A percentile compares a stretch with the other conserved stretches of the same genome.
Conservation (phyloP, 2,113 vertebrate genomes). For the Glaucidium brasilianum region DNA sequence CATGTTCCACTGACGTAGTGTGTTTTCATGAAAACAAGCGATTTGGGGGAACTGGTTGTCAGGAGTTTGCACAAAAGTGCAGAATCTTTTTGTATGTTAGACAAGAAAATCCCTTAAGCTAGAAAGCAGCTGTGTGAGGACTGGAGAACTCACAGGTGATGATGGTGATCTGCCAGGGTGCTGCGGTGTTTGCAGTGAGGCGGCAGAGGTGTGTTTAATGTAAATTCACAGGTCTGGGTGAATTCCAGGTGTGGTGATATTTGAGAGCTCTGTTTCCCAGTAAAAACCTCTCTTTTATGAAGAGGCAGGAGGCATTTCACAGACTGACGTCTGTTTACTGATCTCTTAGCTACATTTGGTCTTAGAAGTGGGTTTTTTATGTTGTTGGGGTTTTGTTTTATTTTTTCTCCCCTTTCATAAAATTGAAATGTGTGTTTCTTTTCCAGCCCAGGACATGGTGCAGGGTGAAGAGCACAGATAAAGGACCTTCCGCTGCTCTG, state of each 20-base stretch:
- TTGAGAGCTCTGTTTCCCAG: not conserved
- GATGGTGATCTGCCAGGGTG: accelerated
- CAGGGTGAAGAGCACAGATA: slow-evolving; percentile 59
- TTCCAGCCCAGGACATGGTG: slow-evolving; percentile 55
- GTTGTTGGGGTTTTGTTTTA: accelerated
- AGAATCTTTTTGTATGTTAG: not conserved
- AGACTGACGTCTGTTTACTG: not conserved
- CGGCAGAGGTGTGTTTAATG: not conserved
- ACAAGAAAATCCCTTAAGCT: not conserved
- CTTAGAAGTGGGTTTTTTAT: not conserved
- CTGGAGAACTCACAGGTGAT: accelerated
- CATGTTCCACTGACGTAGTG: accelerated
- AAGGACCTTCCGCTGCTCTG: not conserved
- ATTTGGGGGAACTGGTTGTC: too few species aligned
- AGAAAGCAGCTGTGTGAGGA: not conserved
- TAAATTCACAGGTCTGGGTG: not conserved
- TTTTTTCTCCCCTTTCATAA: not conserved
- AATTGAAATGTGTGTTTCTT: not conserved
- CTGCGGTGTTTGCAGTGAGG: accelerated
- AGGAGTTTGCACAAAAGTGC: not conserved
- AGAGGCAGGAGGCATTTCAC: not conserved
- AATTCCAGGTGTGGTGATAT: slow-evolving; percentile 11
- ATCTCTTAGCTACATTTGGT: not conserved
- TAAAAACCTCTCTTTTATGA: not conserved
- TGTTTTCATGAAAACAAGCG: accelerated